Evolutionary conservation across 2,797 vertebrate genomes (phyloP).

Genomic region (Channallabes apus): DNA sequence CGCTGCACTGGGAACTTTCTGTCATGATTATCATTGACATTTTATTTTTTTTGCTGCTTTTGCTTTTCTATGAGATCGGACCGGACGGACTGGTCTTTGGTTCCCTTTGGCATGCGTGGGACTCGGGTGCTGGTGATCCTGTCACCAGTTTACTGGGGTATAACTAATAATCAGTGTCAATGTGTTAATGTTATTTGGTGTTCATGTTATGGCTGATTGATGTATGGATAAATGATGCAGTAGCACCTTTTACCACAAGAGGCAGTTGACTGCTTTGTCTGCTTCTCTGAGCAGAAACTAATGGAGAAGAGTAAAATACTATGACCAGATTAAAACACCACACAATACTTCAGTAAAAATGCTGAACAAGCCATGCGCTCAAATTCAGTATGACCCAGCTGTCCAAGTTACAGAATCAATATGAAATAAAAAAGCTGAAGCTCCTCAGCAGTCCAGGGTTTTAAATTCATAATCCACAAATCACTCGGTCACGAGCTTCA

Average conservation of each 20-base stretch:
- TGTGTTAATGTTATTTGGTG: too few species aligned
- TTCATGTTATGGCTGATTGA: too few species aligned
- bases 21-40: too few species aligned
- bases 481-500: background rate
- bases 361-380: background rate
- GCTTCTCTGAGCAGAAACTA: background rate
- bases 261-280: background rate
- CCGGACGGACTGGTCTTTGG: too few species aligned
- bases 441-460: background rate
- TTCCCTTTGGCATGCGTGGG: too few species aligned
- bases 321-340: background rate
- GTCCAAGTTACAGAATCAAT: background rate
- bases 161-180: too few species aligned
- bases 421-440: background rate
- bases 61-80: too few species aligned
- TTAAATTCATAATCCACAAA: slow-evolving; percentile 3
- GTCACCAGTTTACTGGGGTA: too few species aligned
- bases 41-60: too few species aligned
- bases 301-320: background rate
- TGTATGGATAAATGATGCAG: background rate
- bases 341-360: background rate
- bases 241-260: background rate
- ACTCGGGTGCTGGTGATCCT: too few species aligned
- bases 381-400: background rate
- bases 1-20: too few species aligned